Conservation (phyloP, 2,797 vertebrate genomes). For the Silurus aristotelis region DNA sequence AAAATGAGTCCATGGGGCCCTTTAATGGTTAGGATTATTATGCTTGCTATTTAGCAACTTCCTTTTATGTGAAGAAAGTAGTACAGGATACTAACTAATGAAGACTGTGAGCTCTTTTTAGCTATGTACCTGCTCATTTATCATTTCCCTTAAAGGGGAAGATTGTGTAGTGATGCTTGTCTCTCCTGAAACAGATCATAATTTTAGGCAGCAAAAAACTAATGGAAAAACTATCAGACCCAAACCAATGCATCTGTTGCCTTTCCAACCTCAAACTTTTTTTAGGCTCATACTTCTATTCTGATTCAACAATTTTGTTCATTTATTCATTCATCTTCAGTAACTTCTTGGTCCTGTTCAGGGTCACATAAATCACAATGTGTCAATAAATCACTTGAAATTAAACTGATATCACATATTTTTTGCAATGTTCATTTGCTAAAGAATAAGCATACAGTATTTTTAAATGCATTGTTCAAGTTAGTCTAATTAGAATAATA, state of each 20-base stretch:
- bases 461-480: background rate
- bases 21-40: background rate
- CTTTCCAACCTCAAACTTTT: background rate
- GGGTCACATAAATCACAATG: background rate
- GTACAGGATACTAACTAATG: background rate
- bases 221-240: background rate
- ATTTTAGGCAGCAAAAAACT: background rate
- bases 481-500: background rate
- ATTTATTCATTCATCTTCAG: background rate
- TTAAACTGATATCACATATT: background rate
- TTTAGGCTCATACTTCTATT: conserved; percentile 2
- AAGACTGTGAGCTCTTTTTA: background rate
- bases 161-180: background rate
- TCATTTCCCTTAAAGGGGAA: background rate
- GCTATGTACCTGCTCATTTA: background rate
- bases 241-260: background rate
- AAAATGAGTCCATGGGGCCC: background rate
- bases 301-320: background rate
- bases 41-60: background rate
- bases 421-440: background rate
- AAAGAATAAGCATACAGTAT: background rate
- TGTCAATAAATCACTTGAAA: background rate
- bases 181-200: conserved; percentile 16
- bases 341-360: background rate
- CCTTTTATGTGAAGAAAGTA: background rate